Evolutionary conservation across 2,888 invertebrate genomes (phyloP), one percentile per base, ranked within the genome.

Genomic region (Linyphia triangularis): DNA sequence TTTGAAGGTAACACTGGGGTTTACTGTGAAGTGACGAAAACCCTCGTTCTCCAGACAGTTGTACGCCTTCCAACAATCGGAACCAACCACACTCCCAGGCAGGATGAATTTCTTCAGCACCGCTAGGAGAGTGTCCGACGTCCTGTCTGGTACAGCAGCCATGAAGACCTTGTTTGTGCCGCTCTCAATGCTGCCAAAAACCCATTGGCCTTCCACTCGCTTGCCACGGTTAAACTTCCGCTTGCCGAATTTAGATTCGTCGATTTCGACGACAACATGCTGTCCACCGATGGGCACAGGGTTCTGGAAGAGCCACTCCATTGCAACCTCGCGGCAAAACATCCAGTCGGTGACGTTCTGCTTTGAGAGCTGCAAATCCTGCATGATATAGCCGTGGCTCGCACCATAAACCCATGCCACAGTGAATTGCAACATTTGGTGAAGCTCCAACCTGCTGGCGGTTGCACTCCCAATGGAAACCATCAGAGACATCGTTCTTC

Each of bases 181-280:
- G n/a, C 59, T 0, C 24, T 69, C 59, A 2, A 69, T n/a, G 3
- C 81, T 57, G 10, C 81, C 81, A 19, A 81, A 81, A 28, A 69
- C 69, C 81, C 69, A 81, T 24, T 81, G 67, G 0, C 69, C 70
- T 19, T 81, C 81, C 0, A 81, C 69, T 2, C 1, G 0, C 51
- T 57, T 69, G 0, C 81, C 69, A n/a, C 57, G 26, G 13, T 57
- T 30, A 57, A 57, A 81, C 33, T 81, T 79, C 19, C 79, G 19
- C 22, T 79, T 79, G 0, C 65, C 79, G 26, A 79, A 79, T 51
- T 79, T 79, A 4, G 81, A 69, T 22, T 81, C 57, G 22, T 70
- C n/a, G n/a, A n/a, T n/a, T n/a, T n/a, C n/a, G n/a, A n/a, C n/a
- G n/a, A 69, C 24, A 24, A 65, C 65, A 0, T 26, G 65, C 4